phyloP scores from a whole-genome alignment of 2,113 vertebrate species.

The Emydura subglobosa region DNA sequence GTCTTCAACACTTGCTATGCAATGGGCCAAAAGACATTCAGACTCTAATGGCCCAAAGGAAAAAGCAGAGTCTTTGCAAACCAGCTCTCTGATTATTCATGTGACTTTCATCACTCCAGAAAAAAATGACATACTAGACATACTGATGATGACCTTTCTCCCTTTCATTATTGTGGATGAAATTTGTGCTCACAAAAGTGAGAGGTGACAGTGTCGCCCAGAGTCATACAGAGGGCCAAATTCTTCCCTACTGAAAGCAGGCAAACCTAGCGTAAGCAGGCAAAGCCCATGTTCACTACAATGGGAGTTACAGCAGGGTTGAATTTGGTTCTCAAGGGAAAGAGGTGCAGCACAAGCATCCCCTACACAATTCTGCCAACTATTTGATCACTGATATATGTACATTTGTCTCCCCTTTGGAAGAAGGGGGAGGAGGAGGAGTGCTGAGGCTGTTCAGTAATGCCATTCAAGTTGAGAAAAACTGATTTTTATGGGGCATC shows the following conservation, averaged over 20 bases:
- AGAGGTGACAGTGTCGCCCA: not conserved
- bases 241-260: not conserved
- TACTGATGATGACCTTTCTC: fast-evolving
- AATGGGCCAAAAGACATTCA: not conserved
- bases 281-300: not conserved
- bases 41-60: not conserved
- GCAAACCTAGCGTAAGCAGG: not conserved
- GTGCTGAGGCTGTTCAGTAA: not conserved
- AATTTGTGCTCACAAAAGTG: not conserved
- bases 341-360: not conserved
- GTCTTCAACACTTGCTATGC: not conserved
- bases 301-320: not conserved
- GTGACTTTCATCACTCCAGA: not conserved
- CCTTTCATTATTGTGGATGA: not conserved
- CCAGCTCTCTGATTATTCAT: not conserved
- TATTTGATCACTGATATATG: not conserved
- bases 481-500: not conserved
- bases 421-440: not conserved
- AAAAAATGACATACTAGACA: not conserved
- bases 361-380: not conserved
- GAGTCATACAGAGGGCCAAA: not conserved
- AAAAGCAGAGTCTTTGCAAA: not conserved
- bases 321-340: not conserved
- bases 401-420: not conserved
- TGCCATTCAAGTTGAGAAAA: fast-evolving